phyloP scores from a whole-genome alignment of 2,113 vertebrate genomes.

The Euleptes europaea region DNA sequence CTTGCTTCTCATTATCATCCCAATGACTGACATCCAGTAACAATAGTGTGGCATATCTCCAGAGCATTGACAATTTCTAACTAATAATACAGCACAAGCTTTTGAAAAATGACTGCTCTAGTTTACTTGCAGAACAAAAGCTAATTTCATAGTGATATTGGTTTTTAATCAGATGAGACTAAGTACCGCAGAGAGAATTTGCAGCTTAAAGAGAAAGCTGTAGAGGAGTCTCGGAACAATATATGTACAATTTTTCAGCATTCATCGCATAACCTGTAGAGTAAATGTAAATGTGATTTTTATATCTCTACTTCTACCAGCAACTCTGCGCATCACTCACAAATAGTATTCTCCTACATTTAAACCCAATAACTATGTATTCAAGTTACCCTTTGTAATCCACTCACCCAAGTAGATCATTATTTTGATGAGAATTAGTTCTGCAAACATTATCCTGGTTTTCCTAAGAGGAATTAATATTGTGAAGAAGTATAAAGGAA shows the following conservation, averaged over 20 bases:
- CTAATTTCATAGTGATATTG: constrained; percentile 37
- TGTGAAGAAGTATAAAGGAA: not conserved
- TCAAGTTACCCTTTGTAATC: not conserved
- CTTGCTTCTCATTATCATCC: constrained; percentile 22
- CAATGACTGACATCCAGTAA: constrained; percentile 1
- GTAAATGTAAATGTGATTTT: constrained; percentile 6
- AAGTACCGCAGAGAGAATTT: constrained; percentile 14
- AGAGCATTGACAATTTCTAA: constrained; percentile 18
- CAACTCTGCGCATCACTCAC: not conserved
- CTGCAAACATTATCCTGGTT: not conserved
- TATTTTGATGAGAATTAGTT: not conserved
- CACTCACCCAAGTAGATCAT: not conserved
- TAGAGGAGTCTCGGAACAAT: not conserved
- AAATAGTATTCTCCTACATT: not conserved
- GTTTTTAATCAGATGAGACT: constrained; percentile 23
- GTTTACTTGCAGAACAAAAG: constrained; percentile 35
- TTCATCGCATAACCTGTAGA: not conserved
- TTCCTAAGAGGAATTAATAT: not conserved
- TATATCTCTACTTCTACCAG: not conserved
- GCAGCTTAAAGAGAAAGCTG: constrained; percentile 4
- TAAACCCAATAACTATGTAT: not conserved
- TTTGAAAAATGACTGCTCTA: constrained; percentile 20
- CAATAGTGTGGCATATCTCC: constrained; percentile 26
- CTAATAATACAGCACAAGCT: constrained; percentile 7
- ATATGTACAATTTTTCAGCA: not conserved